A percentile compares a stretch with the other conserved stretches of the same genome.
Evolutionary conservation across 2,888 invertebrate genomes (phyloP).

Genomic region (Heliconius sara): DNA sequence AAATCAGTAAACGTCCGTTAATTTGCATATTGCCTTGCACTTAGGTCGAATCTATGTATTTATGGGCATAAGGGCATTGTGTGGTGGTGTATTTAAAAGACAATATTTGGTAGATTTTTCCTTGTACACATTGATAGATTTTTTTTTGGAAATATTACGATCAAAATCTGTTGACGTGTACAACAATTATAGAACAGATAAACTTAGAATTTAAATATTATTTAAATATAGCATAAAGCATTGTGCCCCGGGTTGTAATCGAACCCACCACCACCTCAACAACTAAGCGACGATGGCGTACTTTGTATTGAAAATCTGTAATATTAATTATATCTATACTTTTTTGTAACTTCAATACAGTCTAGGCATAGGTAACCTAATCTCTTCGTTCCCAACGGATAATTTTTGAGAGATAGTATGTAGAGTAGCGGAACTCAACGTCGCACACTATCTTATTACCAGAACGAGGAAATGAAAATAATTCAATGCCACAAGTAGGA

Average conservation of each 20-base stretch:
- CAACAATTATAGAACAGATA: too few relatives aligned
- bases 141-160: too few relatives aligned
- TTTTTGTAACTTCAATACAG: too few relatives aligned
- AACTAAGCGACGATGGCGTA: too few relatives aligned
- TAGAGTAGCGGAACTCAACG: not conserved
- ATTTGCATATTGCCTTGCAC: conserved; percentile 36
- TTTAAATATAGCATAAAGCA: not conserved
- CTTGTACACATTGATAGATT: not conserved
- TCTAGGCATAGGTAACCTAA: not conserved
- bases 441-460: not conserved
- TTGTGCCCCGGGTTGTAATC: not conserved
- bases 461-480: not conserved
- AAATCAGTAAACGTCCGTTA: conserved; percentile 40
- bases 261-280: too few relatives aligned
- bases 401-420: not conserved
- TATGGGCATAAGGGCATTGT: not conserved
- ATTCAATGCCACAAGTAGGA: not conserved
- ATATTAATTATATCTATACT: too few relatives aligned
- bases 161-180: too few relatives aligned
- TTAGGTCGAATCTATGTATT: conserved; percentile 1
- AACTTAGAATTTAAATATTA: not conserved
- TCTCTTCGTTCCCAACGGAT: not conserved
- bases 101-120: not conserved
- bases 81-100: not conserved
- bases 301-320: too few relatives aligned